Evolutionary conservation across 2,113 vertebrate species (phyloP).

Genomic region (Poicephalus meyeri): DNA sequence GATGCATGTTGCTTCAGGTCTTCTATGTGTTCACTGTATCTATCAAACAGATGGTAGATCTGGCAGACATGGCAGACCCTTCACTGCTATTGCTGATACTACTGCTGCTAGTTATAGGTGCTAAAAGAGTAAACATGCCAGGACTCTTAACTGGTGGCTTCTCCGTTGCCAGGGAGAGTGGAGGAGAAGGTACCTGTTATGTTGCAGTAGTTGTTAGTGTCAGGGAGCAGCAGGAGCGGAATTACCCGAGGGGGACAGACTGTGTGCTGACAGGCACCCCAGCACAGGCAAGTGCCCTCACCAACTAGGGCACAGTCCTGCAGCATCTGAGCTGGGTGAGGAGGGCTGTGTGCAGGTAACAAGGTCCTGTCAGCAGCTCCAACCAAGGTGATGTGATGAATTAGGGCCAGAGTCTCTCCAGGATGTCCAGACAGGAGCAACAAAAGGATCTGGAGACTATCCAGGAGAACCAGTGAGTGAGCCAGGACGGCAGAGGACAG

Average conservation of each 20-base stretch:
- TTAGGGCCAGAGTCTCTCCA: not conserved
- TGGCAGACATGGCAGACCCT: not conserved
- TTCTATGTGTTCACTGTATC: not conserved
- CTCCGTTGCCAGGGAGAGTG: not conserved
- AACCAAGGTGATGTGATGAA: not conserved
- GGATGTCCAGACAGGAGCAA: not conserved
- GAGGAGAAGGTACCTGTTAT: not conserved
- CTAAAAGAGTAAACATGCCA: not conserved
- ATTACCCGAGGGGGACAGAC: accelerated
- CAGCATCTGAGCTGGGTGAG: not conserved
- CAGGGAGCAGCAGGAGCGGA: not conserved
- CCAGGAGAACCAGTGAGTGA: not conserved
- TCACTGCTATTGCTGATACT: not conserved
- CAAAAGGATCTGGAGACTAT: not conserved
- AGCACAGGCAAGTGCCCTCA: not conserved
- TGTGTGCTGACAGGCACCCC: accelerated
- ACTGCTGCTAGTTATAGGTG: not conserved
- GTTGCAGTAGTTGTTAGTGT: not conserved
- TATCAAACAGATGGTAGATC: not conserved
- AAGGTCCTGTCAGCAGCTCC: not conserved
- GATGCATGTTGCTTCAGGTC: not conserved
- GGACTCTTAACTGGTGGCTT: not conserved
- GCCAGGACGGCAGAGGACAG: not conserved
- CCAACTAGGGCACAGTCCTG: not conserved
- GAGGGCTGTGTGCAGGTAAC: not conserved